These are phyloP conservation scores for Sericinus montela DNA, from an alignment of 2,888 invertebrate species.

Conservation along the genomic window DNA sequence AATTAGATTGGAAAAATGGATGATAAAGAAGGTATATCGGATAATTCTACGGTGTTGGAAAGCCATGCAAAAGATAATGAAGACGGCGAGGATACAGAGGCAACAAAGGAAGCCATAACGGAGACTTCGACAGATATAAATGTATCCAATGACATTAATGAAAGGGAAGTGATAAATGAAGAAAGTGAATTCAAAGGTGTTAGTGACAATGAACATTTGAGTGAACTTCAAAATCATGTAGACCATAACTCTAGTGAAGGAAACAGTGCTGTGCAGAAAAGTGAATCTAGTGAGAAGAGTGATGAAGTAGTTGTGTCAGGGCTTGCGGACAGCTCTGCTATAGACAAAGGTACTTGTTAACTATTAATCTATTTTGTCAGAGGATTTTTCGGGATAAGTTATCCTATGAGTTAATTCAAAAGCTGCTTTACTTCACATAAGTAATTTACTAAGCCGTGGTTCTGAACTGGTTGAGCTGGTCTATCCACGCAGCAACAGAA, in stretches of 20 bases:
- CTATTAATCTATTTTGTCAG: too few relatives aligned
- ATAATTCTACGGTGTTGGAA: constrained; percentile 35
- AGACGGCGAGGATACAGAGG: constrained; percentile 21
- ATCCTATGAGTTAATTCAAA: too few relatives aligned
- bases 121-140: not conserved
- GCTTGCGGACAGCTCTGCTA: constrained; percentile 29
- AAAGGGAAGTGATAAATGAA: constrained; percentile 19
- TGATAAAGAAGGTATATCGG: constrained; percentile 49
- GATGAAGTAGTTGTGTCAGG: constrained; percentile 23
- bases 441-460: too few relatives aligned
- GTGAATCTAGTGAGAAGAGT: constrained; percentile 32
- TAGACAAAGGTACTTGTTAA: constrained; percentile 27
- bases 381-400: too few relatives aligned
- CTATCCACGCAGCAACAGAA: too few relatives aligned
- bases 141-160: constrained; percentile 16
- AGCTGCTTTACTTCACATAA: too few relatives aligned
- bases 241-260: constrained; percentile 40
- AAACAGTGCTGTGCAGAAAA: constrained; percentile 37
- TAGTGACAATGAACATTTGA: constrained; percentile 27
- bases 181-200: constrained; percentile 30
- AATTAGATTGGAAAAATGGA: constrained; percentile 58
- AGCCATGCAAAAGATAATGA: constrained; percentile 27
- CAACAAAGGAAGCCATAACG: constrained; percentile 1
- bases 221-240: constrained; percentile 54
- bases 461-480: too few relatives aligned